A percentile compares a stretch with the other conserved stretches of the same genome.
Conservation (phyloP, 2,888 invertebrate species). For the Callyntrura sp. region DNA sequence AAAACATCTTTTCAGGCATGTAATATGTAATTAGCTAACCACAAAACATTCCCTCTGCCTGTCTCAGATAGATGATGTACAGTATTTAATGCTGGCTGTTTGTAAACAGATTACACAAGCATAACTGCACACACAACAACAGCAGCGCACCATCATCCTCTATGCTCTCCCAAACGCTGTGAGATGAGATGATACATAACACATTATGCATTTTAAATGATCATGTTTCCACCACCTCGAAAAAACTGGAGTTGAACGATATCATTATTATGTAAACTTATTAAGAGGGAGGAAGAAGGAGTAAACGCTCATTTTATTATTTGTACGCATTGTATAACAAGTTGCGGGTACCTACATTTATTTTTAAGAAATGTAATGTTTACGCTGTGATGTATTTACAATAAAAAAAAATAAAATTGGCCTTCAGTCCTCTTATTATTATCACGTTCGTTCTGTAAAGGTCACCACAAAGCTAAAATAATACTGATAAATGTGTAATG, state of each 20-base stretch:
- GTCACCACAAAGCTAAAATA: not conserved
- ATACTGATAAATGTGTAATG: not conserved
- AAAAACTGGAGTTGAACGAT: conserved; percentile 13
- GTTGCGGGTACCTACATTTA: not conserved
- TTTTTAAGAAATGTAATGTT: not conserved
- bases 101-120: conserved; percentile 23
- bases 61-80: not conserved
- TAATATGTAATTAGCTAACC: not conserved
- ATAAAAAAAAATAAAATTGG: conserved; percentile 6
- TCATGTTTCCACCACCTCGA: not conserved
- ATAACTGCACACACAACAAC: not conserved
- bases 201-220: not conserved
- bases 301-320: not conserved
- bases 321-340: not conserved
- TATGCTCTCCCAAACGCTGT: too few relatives aligned
- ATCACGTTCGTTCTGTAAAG: not conserved
- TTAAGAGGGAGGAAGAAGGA: too few relatives aligned
- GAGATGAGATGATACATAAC: too few relatives aligned
- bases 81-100: not conserved
- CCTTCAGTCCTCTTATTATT: conserved; percentile 6
- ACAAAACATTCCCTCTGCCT: not conserved
- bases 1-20: not conserved
- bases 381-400: not conserved
- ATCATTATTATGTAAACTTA: not conserved
- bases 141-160: too few relatives aligned